phyloP scores from a whole-genome alignment of 2,797 vertebrate genomes.

The Cichlasoma orientale region DNA sequence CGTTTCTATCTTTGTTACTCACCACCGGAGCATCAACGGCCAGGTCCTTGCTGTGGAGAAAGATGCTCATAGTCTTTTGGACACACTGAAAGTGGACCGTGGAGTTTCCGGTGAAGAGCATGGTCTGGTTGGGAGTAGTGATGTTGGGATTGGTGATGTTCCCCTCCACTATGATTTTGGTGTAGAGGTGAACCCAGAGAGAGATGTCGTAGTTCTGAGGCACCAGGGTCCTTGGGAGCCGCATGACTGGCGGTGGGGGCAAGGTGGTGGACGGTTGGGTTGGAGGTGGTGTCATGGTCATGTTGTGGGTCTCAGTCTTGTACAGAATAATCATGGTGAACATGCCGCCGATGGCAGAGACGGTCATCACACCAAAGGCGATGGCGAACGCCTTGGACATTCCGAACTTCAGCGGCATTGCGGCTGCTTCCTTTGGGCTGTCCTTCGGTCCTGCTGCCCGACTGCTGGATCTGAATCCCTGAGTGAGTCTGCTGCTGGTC shows the following conservation, averaged over 20 bases:
- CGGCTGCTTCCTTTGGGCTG: constrained; percentile 16
- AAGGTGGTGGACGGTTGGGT: neutral
- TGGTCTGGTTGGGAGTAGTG: constrained; percentile 67
- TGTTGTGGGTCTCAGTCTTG: constrained; percentile 34
- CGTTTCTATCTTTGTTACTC: neutral
- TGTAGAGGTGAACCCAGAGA: constrained; percentile 69
- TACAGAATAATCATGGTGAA: constrained; percentile 84
- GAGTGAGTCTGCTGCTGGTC: constrained; percentile 15
- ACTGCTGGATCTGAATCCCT: constrained; percentile 14
- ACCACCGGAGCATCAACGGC: constrained; percentile 8
- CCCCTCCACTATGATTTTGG: constrained; percentile 35
- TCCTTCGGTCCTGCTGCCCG: constrained; percentile 8
- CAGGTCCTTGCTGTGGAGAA: constrained; percentile 72
- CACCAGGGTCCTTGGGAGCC: constrained; percentile 73
- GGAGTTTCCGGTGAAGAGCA: constrained; percentile 71
- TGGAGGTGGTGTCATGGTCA: constrained; percentile 46
- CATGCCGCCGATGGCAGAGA: constrained; percentile 76
- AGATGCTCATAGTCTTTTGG: constrained; percentile 58
- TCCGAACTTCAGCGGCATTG: constrained; percentile 82
- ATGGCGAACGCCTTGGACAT: constrained; percentile 83
- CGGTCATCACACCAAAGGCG: constrained; percentile 68
- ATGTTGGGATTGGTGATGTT: constrained; percentile 66
- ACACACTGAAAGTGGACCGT: constrained; percentile 71
- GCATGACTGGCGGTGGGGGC: constrained; percentile 46
- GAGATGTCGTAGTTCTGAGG: constrained; percentile 72